phyloP scores from a whole-genome alignment of 2,797 vertebrate genomes.

The Mastacembelus armatus region DNA sequence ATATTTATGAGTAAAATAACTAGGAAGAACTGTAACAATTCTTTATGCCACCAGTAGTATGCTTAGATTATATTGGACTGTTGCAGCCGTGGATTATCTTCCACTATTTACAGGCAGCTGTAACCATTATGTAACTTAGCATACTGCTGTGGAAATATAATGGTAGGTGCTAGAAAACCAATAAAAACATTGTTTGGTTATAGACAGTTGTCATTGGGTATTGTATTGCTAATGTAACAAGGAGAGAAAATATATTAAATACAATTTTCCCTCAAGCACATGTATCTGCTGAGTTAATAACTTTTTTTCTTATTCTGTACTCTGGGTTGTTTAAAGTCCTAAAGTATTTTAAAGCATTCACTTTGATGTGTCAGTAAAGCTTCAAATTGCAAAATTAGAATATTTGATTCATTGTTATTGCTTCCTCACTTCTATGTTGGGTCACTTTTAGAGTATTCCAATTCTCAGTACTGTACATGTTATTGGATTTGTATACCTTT shows the following conservation, averaged over 20 bases:
- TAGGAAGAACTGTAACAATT: neutral
- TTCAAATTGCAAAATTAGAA: slow-evolving; percentile 18
- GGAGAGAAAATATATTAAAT: neutral
- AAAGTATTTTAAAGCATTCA: neutral
- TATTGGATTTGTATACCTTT: slow-evolving; percentile 20
- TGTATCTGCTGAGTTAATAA: neutral
- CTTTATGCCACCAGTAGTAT: slow-evolving; percentile 7
- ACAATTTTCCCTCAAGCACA: neutral
- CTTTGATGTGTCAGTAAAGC: slow-evolving; percentile 18
- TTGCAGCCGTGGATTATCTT: slow-evolving; percentile 4
- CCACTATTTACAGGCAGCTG: slow-evolving; percentile 10
- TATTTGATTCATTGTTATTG: neutral
- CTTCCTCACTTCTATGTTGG: slow-evolving; percentile 13
- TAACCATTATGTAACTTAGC: slow-evolving; percentile 2
- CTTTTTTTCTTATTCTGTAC: neutral
- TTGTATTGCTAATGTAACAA: neutral
- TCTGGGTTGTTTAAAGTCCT: neutral
- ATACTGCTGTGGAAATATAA: neutral
- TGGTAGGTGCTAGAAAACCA: slow-evolving; percentile 43
- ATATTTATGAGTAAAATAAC: slow-evolving; percentile 14
- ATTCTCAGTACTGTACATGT: slow-evolving; percentile 35
- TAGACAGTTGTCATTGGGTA: neutral
- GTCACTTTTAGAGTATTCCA: slow-evolving; percentile 4
- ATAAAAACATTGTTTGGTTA: neutral
- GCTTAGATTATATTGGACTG: slow-evolving; percentile 27